These are phyloP conservation scores for Tipula helvola DNA, from an alignment of 2,888 invertebrate genomes.

Conservation along the genomic window DNA sequence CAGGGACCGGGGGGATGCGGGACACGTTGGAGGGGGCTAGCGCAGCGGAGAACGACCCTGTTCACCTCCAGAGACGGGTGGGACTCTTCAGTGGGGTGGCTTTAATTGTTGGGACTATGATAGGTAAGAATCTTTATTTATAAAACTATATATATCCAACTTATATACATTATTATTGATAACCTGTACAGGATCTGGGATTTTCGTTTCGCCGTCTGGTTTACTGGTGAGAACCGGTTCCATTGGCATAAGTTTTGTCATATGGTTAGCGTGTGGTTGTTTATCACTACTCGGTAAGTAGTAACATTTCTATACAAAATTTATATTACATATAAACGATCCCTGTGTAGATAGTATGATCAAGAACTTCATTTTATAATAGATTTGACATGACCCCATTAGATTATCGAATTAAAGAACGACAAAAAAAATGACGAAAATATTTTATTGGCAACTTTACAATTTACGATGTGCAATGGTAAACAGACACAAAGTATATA, in stretches of 20 bases:
- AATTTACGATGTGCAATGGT: background rate
- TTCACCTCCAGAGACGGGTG: conserved; percentile 99
- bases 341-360: background rate
- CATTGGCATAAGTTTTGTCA: conserved; percentile 86
- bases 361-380: background rate
- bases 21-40: conserved; percentile 74
- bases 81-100: conserved; percentile 98
- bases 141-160: background rate
- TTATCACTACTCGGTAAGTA: conserved; percentile 78
- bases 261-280: conserved; percentile 90
- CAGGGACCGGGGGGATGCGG: conserved; percentile 39
- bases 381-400: background rate
- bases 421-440: background rate
- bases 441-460: background rate
- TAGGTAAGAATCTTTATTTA: conserved; percentile 45
- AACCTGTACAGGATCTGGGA: conserved; percentile 73
- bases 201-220: conserved; percentile 96
- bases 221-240: conserved; percentile 85
- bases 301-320: conserved; percentile 23
- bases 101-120: conserved; percentile 98
- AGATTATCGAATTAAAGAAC: background rate
- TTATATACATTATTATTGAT: background rate
- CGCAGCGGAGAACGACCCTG: conserved; percentile 90
- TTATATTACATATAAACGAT: background rate
- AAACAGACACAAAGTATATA: background rate